Evolutionary conservation across 2,113 vertebrate species (phyloP), one percentile per base, ranked within the genome.

Genomic region (Paralichthys olivaceus): DNA sequence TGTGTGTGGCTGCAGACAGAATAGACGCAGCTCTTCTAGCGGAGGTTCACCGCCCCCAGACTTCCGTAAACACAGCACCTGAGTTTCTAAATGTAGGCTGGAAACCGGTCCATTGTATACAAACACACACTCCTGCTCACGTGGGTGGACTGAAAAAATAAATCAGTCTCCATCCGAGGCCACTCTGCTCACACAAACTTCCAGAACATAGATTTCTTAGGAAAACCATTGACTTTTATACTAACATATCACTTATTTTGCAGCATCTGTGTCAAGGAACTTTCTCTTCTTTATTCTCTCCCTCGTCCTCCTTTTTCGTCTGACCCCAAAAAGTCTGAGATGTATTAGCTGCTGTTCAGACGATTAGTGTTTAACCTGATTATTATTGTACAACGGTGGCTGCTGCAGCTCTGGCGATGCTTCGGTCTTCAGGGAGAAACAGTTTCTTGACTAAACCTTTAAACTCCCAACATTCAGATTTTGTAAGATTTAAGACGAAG

Each of bases 381-480:
- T 13, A 13, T 34, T 8, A 2, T 8, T 34, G 32, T 2, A 9
- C 7, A 34, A 34, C 8, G 32, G 32, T 34, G 32, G 32, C 32
- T 8, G 0, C 32, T 34, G 32, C 43, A 15, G 43, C 43, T 2
- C 43, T 14, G 43, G 32, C 7, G 9, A 7, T 34, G 32, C 32
- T 34, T 34, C 32, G 9, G 28, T 49, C 62, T 64, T 63, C 81
- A 78, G 69, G 66, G 49, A 51, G 75, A 63, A 53, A 53, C 49
- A n/a, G 20, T 53, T 22, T 72, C 49, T 17, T 5, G 23, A 69
- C 34, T 69, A 59, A 86, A 82, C 65, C 61, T 69, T 68, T 78
- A 73, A 90, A 86, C 82, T 84, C 83, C 84, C 69, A 76, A 73
- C 80, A 88, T 80, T 87, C 77, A 77, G 76, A 77, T 68, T 60